Percentiles rank a stretch among this genome's conserved stretches.
Conservation (phyloP, 2,113 vertebrate genomes). For the Bufo bufo region DNA sequence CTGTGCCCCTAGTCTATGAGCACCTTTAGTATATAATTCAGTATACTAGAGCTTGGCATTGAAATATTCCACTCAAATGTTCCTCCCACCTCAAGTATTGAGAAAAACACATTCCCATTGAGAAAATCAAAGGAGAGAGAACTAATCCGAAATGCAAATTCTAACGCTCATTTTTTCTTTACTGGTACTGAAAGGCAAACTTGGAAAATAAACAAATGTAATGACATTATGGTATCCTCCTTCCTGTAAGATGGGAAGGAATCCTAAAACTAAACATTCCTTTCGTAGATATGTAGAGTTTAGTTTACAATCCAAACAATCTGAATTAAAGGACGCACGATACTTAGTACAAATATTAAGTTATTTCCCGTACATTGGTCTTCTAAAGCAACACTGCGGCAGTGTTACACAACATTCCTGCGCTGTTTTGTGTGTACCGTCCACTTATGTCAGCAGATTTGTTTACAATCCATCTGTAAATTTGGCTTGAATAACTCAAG, state of each 20-base stretch:
- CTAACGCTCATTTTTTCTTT: background rate
- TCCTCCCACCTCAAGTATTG: background rate
- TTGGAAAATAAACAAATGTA: constrained; percentile 19
- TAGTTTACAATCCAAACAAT: constrained; percentile 22
- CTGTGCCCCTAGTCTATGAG: too few relatives aligned
- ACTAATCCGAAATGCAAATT: background rate
- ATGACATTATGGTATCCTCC: constrained; percentile 25
- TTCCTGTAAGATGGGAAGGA: constrained; percentile 8
- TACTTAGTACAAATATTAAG: constrained; percentile 6
- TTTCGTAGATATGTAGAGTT: background rate
- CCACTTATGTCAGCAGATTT: background rate
- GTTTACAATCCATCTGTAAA: background rate
- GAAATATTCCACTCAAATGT: background rate
- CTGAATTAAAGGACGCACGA: constrained; percentile 2
- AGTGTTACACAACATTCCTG: background rate
- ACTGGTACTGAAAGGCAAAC: background rate
- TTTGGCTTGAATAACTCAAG: background rate
- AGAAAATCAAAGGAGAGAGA: background rate
- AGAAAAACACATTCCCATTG: background rate
- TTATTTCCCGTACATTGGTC: background rate
- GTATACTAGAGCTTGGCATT: background rate
- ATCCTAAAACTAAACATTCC: constrained; percentile 28
- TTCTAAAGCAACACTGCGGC: background rate
- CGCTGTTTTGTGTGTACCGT: background rate
- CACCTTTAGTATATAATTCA: background rate